Conservation (phyloP, 2,888 invertebrate genomes). For the Diarsia rubi region DNA sequence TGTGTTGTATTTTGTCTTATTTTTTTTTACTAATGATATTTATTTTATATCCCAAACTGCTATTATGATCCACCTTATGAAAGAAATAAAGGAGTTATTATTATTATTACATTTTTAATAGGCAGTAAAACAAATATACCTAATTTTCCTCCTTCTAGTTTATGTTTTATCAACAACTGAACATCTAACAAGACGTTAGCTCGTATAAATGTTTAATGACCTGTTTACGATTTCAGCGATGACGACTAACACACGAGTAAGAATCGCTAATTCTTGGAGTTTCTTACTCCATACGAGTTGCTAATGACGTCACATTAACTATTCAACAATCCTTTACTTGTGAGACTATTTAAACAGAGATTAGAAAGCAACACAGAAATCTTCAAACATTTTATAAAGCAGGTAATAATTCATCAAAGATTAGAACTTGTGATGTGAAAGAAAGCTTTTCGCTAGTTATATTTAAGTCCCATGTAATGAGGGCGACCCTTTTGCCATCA, state of each 20-base stretch:
- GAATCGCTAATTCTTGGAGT: conserved; percentile 72
- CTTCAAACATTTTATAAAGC: not conserved
- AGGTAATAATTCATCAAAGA: not conserved
- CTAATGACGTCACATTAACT: conserved; percentile 71
- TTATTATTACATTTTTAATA: too few relatives aligned
- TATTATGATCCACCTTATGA: too few relatives aligned
- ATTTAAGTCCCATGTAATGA: too few relatives aligned
- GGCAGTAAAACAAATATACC: too few relatives aligned
- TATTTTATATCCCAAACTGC: too few relatives aligned
- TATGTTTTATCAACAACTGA: not conserved
- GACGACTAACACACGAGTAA: conserved; percentile 67
- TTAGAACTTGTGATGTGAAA: not conserved
- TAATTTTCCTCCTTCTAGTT: not conserved
- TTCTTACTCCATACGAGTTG: conserved; percentile 58
- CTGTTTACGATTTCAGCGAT: conserved; percentile 70
- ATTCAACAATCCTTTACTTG: conserved; percentile 63
- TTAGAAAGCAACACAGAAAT: not conserved
- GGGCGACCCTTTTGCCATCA: too few relatives aligned
- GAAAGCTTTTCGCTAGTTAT: too few relatives aligned
- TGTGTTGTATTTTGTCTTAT: too few relatives aligned
- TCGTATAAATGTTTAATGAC: conserved; percentile 71
- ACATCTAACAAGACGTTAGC: not conserved
- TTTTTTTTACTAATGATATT: too few relatives aligned
- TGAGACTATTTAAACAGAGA: conserved; percentile 45
- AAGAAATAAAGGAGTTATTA: too few relatives aligned